phyloP scores from a whole-genome alignment of 2,797 vertebrate species.

The Pteronotus mesoamericanus region DNA sequence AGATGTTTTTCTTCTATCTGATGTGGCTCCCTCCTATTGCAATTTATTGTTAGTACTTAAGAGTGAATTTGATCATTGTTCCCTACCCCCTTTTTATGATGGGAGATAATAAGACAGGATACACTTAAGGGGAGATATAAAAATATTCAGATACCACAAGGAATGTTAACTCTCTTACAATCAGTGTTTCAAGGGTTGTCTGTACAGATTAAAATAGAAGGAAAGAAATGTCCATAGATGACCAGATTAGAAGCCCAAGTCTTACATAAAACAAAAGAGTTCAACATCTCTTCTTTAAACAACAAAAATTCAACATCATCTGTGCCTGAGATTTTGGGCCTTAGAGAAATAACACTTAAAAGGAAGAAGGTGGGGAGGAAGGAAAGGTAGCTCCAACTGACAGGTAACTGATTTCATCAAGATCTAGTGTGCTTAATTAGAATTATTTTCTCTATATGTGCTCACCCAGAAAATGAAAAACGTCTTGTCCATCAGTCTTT shows the following conservation, averaged over 20 bases:
- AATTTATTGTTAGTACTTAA: neutral
- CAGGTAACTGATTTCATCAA: conserved; percentile 39
- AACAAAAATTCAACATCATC: neutral
- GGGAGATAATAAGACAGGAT: conserved; percentile 6
- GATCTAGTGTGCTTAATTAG: conserved; percentile 32
- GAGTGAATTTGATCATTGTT: neutral
- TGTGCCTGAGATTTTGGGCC: neutral
- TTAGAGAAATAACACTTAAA: conserved; percentile 10
- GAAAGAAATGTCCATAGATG: neutral
- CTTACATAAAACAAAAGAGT: neutral
- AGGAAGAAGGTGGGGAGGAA: conserved; percentile 64
- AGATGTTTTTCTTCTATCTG: neutral
- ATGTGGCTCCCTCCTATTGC: neutral
- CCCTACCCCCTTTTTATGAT: neutral
- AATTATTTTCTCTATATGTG: conserved; percentile 44
- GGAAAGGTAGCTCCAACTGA: conserved; percentile 45
- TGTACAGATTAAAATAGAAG: conserved; percentile 21
- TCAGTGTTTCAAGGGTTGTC: neutral
- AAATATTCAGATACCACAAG: neutral
- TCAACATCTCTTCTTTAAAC: conserved; percentile 5
- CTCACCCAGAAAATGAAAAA: conserved; percentile 46
- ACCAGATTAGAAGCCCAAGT: neutral
- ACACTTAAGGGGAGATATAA: neutral
- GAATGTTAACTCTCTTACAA: conserved; percentile 14
- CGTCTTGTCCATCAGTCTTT: neutral